These are phyloP conservation scores for Myotis planiceps DNA, from an alignment of 2,797 vertebrate species.

Conservation along the genomic window DNA sequence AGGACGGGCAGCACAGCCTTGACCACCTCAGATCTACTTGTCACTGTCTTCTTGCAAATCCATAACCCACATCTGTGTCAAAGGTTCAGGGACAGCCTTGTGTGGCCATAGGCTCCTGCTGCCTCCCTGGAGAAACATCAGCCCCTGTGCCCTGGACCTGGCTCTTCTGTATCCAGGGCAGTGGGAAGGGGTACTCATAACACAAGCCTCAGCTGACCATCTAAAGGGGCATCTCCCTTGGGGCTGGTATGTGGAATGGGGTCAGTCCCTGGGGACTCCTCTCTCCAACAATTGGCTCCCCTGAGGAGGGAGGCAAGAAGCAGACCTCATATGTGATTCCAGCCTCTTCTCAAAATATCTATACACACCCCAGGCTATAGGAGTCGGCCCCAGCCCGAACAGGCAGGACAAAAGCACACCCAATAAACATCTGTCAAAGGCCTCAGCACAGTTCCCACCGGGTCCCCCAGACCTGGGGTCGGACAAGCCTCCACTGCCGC, in stretches of 20 bases:
- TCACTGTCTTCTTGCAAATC: neutral
- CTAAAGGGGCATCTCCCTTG: neutral
- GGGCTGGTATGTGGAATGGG: neutral
- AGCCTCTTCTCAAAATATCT: neutral
- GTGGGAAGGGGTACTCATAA: neutral
- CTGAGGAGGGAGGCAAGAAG: neutral
- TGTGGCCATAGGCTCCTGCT: neutral
- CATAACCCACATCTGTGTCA: neutral
- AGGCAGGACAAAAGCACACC: neutral
- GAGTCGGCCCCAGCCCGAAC: neutral
- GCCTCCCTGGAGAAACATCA: neutral
- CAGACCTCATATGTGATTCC: accelerated
- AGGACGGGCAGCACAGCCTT: neutral
- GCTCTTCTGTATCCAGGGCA: neutral
- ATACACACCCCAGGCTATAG: accelerated
- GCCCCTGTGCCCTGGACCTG: too few species aligned
- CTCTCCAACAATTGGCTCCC: neutral
- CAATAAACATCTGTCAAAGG: accelerated
- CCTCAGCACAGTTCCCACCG: neutral
- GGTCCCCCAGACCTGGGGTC: neutral
- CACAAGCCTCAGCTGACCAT: neutral
- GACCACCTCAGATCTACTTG: neutral
- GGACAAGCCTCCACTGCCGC: neutral
- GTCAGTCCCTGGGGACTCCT: neutral
- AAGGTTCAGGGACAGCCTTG: neutral